Evolutionary conservation across 2,113 vertebrate species (phyloP).

Genomic region (Apodemus speciosus): DNA sequence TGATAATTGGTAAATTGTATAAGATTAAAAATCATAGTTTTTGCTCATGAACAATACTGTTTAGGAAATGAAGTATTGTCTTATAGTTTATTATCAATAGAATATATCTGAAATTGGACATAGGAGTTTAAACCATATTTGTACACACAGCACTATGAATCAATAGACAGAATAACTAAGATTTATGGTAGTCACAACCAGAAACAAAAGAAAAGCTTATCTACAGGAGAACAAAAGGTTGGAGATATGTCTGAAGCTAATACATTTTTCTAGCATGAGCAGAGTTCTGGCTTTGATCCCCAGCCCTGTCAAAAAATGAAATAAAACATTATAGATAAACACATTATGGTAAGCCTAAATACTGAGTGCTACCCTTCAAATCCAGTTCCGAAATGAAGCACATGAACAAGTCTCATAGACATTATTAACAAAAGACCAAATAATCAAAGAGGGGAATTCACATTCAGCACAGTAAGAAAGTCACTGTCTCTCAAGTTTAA

Average conservation of each 20-base stretch:
- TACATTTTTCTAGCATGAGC: neutral
- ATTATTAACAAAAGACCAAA: neutral
- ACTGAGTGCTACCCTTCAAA: neutral
- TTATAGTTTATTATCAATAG: neutral
- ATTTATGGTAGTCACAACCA: neutral
- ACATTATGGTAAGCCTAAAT: neutral
- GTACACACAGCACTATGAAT: neutral
- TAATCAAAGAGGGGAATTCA: neutral
- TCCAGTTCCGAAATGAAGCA: neutral
- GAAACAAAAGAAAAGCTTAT: neutral
- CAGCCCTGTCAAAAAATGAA: neutral
- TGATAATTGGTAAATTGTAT: neutral
- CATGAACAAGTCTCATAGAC: neutral
- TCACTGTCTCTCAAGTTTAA: neutral
- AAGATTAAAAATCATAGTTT: neutral
- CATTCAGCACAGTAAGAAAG: neutral
- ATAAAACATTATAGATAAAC: neutral
- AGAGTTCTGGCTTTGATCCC: neutral
- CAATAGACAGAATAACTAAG: neutral
- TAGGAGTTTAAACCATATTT: neutral
- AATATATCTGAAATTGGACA: neutral
- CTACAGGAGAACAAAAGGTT: neutral
- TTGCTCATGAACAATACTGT: neutral
- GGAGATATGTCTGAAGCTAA: neutral
- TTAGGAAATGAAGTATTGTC: neutral